These are phyloP conservation scores for Trichonephila clavipes DNA, from an alignment of 1,140 invertebrate genomes.

Conservation along the genomic window DNA sequence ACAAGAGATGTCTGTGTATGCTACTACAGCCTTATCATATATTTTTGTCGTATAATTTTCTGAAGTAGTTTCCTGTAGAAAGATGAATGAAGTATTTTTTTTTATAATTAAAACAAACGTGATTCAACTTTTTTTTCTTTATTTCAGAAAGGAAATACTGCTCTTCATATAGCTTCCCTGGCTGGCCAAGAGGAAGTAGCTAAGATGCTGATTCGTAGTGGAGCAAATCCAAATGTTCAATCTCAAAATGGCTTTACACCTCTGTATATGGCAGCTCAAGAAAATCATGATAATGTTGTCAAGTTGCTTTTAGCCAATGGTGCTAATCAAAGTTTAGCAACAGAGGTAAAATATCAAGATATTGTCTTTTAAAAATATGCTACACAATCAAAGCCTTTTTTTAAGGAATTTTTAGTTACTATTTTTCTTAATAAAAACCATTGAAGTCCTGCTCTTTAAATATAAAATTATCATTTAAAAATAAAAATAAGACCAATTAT, in stretches of 20 bases:
- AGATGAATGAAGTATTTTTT: not conserved
- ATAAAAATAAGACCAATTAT: too few species aligned
- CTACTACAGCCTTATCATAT: not conserved
- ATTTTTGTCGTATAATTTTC: not conserved
- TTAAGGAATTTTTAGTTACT: too few species aligned
- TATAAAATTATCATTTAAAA: too few species aligned
- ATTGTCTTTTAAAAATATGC: too few species aligned
- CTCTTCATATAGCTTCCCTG: conserved; percentile 98
- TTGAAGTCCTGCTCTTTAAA: too few species aligned
- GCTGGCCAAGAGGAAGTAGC: conserved; percentile 98
- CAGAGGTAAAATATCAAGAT: conserved; percentile 84
- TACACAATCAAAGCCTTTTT: too few species aligned
- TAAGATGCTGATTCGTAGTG: conserved; percentile 91
- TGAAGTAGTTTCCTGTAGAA: too few species aligned
- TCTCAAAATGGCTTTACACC: conserved; percentile 99
- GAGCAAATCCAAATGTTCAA: conserved; percentile 98
- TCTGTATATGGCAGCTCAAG: conserved; percentile 99
- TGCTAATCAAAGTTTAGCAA: conserved; percentile 98
- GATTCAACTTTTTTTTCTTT: not conserved
- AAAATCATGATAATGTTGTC: conserved; percentile 98
- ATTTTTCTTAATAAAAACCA: too few species aligned
- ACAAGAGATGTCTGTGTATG: too few species aligned
- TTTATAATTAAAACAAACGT: not conserved
- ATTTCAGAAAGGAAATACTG: conserved; percentile 96
- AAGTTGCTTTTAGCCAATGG: conserved; percentile 95